Evolutionary conservation across 2,797 vertebrate species (phyloP).

Genomic region (Paratrypauchen microcephalus): DNA sequence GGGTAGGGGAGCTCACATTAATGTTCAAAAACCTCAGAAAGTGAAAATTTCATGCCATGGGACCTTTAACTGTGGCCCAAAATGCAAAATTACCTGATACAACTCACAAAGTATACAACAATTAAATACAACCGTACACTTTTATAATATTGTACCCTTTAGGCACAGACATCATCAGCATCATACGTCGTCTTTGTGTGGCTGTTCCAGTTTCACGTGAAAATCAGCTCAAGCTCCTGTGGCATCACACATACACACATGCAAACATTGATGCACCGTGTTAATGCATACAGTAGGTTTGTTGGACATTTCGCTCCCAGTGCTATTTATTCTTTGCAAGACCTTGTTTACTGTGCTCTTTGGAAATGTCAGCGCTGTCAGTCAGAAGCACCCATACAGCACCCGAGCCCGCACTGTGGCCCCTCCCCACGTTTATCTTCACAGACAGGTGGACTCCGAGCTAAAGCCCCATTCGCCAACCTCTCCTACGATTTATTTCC

Average conservation of each 20-base stretch:
- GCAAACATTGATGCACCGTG: background rate
- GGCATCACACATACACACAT: background rate
- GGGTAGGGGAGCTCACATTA: too few species aligned
- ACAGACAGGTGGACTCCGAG: constrained; percentile 62
- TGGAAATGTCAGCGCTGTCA: constrained; percentile 81
- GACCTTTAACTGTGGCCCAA: too few species aligned
- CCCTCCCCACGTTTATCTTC: constrained; percentile 71
- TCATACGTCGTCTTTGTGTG: background rate
- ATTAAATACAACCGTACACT: background rate
- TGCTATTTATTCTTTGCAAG: constrained; percentile 70
- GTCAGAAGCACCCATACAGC: constrained; percentile 68
- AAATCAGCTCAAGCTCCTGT: background rate
- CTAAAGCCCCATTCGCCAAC: background rate
- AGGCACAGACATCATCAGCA: background rate
- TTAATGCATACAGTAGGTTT: constrained; percentile 44
- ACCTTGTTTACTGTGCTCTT: constrained; percentile 75
- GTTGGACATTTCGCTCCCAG: constrained; percentile 25
- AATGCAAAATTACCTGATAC: too few species aligned
- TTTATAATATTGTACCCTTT: background rate
- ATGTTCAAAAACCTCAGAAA: too few species aligned
- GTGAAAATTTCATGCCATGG: too few species aligned
- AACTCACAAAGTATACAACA: too few species aligned
- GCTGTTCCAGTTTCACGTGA: constrained; percentile 1
- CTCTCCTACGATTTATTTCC: constrained; percentile 30
- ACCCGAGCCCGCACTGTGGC: constrained; percentile 51